Percentiles rank a stretch among this genome's conserved stretches.
Conservation (phyloP, 2,797 vertebrate genomes). For the Gobionotothen gibberifrons region DNA sequence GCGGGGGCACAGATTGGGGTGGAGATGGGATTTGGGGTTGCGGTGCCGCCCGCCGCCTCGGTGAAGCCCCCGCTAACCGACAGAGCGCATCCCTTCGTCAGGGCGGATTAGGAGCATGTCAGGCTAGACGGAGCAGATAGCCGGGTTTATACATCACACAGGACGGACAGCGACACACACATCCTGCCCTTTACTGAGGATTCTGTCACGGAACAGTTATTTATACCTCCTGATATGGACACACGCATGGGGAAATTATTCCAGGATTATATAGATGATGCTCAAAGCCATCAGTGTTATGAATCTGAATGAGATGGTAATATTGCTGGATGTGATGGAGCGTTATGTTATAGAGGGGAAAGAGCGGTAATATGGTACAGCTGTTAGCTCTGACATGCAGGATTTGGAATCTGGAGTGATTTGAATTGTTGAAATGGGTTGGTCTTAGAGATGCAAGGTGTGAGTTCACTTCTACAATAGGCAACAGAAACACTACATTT, state of each 20-base stretch:
- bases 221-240: constrained; percentile 59
- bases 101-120: constrained; percentile 76
- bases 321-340: constrained; percentile 58
- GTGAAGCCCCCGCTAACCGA: constrained; percentile 70
- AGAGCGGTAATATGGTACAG: constrained; percentile 69
- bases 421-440: constrained; percentile 52
- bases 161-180: constrained; percentile 52
- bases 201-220: constrained; percentile 68
- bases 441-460: constrained; percentile 10
- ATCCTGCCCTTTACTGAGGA: constrained; percentile 71
- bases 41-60: constrained; percentile 46
- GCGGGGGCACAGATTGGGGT: constrained; percentile 68
- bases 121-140: constrained; percentile 67
- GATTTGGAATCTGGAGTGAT: constrained; percentile 68
- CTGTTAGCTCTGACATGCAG: constrained; percentile 68
- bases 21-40: constrained; percentile 69
- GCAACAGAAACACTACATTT: constrained; percentile 30
- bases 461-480: constrained; percentile 25
- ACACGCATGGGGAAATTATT: constrained; percentile 65
- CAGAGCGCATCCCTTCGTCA: constrained; percentile 74
- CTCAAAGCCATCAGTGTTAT: constrained; percentile 68
- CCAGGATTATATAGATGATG: constrained; percentile 75
- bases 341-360: constrained; percentile 56
- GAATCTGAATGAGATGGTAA: constrained; percentile 80
- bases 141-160: constrained; percentile 57